Percentiles rank a stretch among this genome's conserved stretches.
Conservation (phyloP, 2,797 vertebrate species). For the Bradypodion pumilum region DNA sequence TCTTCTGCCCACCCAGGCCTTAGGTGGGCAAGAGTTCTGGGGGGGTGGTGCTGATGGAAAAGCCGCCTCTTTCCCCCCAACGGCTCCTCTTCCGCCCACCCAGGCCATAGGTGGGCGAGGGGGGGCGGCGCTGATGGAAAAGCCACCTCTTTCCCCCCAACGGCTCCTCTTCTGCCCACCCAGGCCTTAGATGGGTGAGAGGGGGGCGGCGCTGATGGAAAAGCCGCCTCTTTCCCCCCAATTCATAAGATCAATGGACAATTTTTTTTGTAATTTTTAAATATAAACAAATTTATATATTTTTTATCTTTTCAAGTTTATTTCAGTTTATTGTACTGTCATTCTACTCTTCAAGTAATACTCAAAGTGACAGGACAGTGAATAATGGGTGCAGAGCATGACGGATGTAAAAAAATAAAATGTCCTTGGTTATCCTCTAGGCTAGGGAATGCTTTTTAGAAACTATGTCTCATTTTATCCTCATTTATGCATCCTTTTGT, state of each 20-base stretch:
- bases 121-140: too few species aligned
- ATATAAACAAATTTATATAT: not conserved
- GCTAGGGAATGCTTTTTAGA: conserved; percentile 26
- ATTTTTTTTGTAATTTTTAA: not conserved
- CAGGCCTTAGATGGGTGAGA: too few species aligned
- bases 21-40: too few species aligned
- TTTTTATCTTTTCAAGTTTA: conserved; percentile 14
- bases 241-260: conserved; percentile 29
- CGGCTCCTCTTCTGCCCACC: too few species aligned
- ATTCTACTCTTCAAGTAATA: conserved; percentile 18
- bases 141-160: too few species aligned
- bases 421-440: conserved; percentile 41
- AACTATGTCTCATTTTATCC: conserved; percentile 28
- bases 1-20: too few species aligned
- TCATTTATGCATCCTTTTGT: conserved; percentile 38
- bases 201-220: too few species aligned
- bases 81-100: too few species aligned
- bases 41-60: too few species aligned
- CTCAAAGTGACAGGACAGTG: conserved; percentile 5
- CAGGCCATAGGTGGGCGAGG: too few species aligned
- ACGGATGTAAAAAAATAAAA: conserved; percentile 35
- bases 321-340: conserved; percentile 19
- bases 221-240: too few species aligned
- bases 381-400: conserved; percentile 42
- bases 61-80: too few species aligned